These are phyloP conservation scores for Cyanistes caeruleus DNA, from an alignment of 2,113 vertebrate species.

Conservation along the genomic window DNA sequence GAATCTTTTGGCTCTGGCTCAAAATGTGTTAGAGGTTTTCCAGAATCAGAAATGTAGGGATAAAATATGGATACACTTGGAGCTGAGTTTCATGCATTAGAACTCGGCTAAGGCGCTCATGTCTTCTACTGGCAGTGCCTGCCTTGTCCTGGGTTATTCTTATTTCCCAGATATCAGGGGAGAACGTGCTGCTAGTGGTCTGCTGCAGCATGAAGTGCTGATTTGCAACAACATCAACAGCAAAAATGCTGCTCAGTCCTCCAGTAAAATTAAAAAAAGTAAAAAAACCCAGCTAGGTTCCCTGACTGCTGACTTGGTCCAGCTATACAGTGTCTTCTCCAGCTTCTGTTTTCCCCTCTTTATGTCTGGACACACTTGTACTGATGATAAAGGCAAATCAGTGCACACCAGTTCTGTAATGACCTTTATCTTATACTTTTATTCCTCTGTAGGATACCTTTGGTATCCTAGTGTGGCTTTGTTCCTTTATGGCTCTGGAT, in stretches of 20 bases:
- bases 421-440: not conserved
- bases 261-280: not conserved
- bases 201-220: not conserved
- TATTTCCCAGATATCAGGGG: not conserved
- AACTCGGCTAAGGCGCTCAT: not conserved
- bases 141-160: not conserved
- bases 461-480: not conserved
- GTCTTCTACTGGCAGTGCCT: not conserved
- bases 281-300: not conserved
- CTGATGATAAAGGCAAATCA: not conserved
- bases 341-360: not conserved
- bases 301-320: not conserved
- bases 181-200: not conserved
- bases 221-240: not conserved
- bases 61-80: not conserved
- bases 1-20: not conserved
- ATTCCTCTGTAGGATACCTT: not conserved
- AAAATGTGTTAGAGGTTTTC: not conserved
- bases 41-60: not conserved
- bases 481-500: not conserved
- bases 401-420: not conserved
- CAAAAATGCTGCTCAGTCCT: not conserved
- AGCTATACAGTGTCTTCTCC: not conserved
- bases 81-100: not conserved
- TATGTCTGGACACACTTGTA: not conserved